A percentile compares a stretch with the other conserved stretches of the same genome.
These are phyloP conservation scores for Hassar affinis DNA, from an alignment of 2,113 vertebrate genomes.

Conservation along the genomic window DNA sequence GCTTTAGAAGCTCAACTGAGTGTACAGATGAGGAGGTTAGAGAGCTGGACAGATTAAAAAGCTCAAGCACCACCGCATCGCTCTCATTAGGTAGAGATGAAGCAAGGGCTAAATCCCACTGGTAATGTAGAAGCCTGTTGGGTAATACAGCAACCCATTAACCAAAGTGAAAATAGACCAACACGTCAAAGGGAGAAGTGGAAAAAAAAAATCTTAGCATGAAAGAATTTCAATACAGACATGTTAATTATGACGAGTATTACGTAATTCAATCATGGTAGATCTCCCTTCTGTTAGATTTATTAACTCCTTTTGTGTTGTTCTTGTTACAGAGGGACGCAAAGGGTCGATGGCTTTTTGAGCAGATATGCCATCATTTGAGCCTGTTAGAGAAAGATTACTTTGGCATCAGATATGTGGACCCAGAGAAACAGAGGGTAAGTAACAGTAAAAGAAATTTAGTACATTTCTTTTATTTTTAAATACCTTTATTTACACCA, in stretches of 20 bases:
- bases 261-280: not conserved
- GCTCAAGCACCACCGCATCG: not conserved
- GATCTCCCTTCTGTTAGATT: not conserved
- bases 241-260: not conserved
- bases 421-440: slow-evolving; percentile 95
- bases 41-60: not conserved
- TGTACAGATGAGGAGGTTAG: not conserved
- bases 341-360: slow-evolving; percentile 96
- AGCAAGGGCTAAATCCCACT: slow-evolving; percentile 16
- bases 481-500: not conserved
- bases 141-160: slow-evolving; percentile 27
- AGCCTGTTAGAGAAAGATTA: slow-evolving; percentile 98
- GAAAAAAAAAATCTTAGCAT: not conserved
- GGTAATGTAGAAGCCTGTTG: not conserved
- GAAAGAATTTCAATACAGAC: not conserved
- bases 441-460: slow-evolving; percentile 55
- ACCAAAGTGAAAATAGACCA: slow-evolving; percentile 29
- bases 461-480: too few species aligned
- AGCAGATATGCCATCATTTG: slow-evolving; percentile 93
- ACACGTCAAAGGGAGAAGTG: not conserved
- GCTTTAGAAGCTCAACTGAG: not conserved
- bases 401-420: slow-evolving; percentile 94
- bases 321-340: slow-evolving; percentile 84
- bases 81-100: not conserved
- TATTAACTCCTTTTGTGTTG: not conserved